Evolutionary conservation across 2,888 invertebrate genomes (phyloP).

Genomic region (Trichogramma dendrolimi): DNA sequence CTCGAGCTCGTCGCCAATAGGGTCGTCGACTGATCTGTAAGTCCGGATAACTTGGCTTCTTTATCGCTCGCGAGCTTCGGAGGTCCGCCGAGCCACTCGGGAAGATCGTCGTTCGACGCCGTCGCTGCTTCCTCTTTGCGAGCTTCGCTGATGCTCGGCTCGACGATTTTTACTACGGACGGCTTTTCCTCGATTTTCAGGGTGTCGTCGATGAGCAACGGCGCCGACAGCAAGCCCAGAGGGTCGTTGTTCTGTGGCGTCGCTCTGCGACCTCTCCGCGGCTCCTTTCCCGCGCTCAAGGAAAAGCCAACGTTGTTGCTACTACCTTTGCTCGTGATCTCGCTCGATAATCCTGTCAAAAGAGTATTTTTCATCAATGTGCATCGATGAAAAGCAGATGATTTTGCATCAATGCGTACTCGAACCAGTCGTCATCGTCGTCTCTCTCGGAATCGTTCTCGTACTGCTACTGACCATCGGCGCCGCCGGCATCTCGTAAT

Average conservation of each 20-base stretch:
- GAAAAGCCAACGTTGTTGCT: slow-evolving; percentile 11
- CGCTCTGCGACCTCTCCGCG: slow-evolving; percentile 38
- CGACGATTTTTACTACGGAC: not conserved
- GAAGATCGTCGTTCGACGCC: slow-evolving; percentile 35
- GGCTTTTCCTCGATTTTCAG: slow-evolving; percentile 18
- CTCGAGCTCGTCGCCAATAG: no score
- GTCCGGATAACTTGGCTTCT: no score
- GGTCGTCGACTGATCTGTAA: no score
- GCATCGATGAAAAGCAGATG: no score
- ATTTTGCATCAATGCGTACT: not conserved
- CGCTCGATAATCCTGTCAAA: slow-evolving; percentile 6
- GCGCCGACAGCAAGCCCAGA: slow-evolving; percentile 38
- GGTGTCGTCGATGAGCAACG: slow-evolving; percentile 26
- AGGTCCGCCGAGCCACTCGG: slow-evolving; percentile 45
- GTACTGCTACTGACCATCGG: no score
- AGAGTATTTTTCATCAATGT: not conserved
- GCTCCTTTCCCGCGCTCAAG: slow-evolving; percentile 32
- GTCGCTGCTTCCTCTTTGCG: slow-evolving; percentile 18
- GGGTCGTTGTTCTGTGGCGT: slow-evolving; percentile 40
- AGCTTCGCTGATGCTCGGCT: not conserved
- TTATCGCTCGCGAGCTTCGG: no score
- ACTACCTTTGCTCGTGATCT: slow-evolving; percentile 6
- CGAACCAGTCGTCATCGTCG: no score
- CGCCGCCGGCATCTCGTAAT: no score
- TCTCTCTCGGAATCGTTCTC: no score